Conservation (phyloP, 2,113 vertebrate genomes). For the Caracal caracal region DNA sequence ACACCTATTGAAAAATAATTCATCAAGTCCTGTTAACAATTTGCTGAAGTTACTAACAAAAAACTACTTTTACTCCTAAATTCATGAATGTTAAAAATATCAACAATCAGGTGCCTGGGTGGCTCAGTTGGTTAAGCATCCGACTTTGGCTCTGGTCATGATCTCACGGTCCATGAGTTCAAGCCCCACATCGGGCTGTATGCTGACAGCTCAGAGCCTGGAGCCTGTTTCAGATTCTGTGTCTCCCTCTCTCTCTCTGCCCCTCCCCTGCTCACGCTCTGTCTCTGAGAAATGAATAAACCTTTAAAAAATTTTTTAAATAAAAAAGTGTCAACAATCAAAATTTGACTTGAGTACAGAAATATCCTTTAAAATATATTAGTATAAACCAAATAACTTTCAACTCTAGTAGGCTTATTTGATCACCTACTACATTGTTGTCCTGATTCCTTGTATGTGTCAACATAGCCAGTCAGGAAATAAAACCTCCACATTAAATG, state of each 20-base stretch:
- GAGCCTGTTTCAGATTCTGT: no score
- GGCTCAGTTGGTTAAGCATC: no score
- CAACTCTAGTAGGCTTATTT: conserved; percentile 5
- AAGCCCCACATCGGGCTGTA: no score
- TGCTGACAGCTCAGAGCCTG: no score
- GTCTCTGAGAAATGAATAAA: no score
- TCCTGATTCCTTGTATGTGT: neutral
- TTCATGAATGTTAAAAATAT: conserved; percentile 21
- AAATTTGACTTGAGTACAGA: neutral
- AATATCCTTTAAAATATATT: neutral
- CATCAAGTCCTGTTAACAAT: neutral
- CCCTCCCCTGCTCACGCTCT: no score
- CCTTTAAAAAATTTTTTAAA: no score
- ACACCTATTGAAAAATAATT: neutral
- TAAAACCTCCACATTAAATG: neutral
- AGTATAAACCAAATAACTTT: conserved; percentile 26
- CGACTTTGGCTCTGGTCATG: no score
- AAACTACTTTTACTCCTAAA: neutral
- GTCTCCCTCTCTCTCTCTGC: no score
- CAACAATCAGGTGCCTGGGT: neutral
- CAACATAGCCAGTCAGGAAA: neutral
- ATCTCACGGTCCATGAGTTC: no score
- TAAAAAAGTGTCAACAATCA: neutral
- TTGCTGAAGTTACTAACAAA: neutral
- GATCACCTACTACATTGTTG: neutral